Evolutionary conservation across 2,888 invertebrate species (phyloP), one percentile per base, ranked within the genome.

Genomic region (Drosophila mayaguana): DNA sequence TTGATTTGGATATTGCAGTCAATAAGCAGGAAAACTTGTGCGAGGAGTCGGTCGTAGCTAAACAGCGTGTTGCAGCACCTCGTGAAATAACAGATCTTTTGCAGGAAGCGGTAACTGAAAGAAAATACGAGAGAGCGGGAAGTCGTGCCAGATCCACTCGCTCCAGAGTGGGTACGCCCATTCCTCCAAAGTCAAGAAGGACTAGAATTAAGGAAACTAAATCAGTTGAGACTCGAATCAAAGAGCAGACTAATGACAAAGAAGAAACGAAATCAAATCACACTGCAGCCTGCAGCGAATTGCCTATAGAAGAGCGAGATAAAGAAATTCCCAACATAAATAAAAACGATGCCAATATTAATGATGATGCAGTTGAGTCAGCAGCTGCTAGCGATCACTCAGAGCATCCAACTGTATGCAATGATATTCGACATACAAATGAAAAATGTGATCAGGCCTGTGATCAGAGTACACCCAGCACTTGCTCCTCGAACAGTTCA

Each of bases 401-500:
- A 16, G 14, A 50, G 8, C 11, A 28, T 32, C 36, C 8, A 8
- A 5, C 25, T 14, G 16, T 4, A 12, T 28, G 28, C 36, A 38
- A 4, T 40, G 32, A 59, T 40, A 20, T 43, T 20, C 20, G 16
- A n/a, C n/a, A 40, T 16, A 18, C 18, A 12, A 55, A 3, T n/a
- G 59, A 46, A 8, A 25, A 25, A 22, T n/a, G 40, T 12, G 32
- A 32, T 14, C 38, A 18, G 20, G 14, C 18, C 14, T 6, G 7
- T 22, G 8, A 6, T 38, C 16, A 3, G 6, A 7, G 16, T 18
- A 53, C 51, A 9, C 45, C 45, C 32, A 65, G 22, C 53, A 18
- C 22, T 9, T 9, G 32, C 43, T 70, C 55, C 2, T 60, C 54
- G 8, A 50, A 1, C 16, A 46, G 54, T 6, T 50, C 63, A 18